Evolutionary conservation across 2,888 invertebrate genomes (phyloP), one percentile per base, ranked within the genome.

Genomic region (Drosophila bunnanda): DNA sequence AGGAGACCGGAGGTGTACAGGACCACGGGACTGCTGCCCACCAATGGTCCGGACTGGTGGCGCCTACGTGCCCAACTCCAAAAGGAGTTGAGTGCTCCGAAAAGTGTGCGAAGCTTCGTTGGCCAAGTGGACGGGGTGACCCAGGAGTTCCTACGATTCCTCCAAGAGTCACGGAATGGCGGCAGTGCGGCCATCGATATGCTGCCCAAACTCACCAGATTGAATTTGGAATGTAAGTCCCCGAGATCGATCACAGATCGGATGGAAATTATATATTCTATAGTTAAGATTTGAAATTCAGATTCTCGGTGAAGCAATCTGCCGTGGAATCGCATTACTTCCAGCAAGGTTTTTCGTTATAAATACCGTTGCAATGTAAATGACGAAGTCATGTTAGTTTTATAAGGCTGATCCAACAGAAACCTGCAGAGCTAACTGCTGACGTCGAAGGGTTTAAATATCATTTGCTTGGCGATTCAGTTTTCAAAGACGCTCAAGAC

Each of bases 11-110:
- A 95, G 66, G 92, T 96, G 46, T 98, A 97, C 90, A 96, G 95
- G 77, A 95, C 95, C 20, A 97, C 96, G 1, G 98, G 98, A 56
- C 93, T 98, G 54, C 93, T 98, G 78, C 95, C 97, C 41, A 97
- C 97, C 43, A 98, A 98, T 91, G 98, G 97, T 0, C 91, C 93
- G 3, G 96, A 96, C 61, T 98, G 98, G 98, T 95, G 95, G 94
- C 93, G 94, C 73, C 92, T 97, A 2, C 94, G 98, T 20, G 95
- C 95, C 78, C 94, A 95, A 66, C 95, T 97, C 80, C 98, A 98
- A 92, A 96, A 96, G 89, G 95, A 95, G 52, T 92, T 97, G 22
- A 96, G 96, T 74, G 95, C 95, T 71, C 95, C 96, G 0, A 94
- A 94, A 78, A 95, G 95, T 86, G 95, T 96, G 0, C 94, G 94